Conservation (phyloP, 1,140 invertebrate species). For the Philotrypesis tridentata region DNA sequence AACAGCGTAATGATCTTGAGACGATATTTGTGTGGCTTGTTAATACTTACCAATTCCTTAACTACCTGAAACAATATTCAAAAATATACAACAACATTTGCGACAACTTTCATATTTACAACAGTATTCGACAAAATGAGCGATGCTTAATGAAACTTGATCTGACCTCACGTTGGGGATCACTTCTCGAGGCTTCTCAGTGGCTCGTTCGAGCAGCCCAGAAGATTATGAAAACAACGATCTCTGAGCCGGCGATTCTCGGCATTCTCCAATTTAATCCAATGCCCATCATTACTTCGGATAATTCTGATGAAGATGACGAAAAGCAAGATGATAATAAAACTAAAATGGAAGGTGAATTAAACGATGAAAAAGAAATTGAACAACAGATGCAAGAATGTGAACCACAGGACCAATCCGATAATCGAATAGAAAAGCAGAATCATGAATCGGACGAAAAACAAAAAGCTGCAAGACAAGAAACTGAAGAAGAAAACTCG, state of each 20-base stretch:
- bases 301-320: not conserved
- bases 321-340: not conserved
- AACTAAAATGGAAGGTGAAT: too few relatives aligned
- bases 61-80: slow-evolving; percentile 96
- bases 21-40: slow-evolving; percentile 91
- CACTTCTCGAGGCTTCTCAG: slow-evolving; percentile 87
- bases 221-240: slow-evolving; percentile 84
- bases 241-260: slow-evolving; percentile 89
- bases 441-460: too few relatives aligned
- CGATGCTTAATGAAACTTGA: slow-evolving; percentile 94
- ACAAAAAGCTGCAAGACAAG: too few relatives aligned
- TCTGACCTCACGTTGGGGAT: slow-evolving; percentile 89
- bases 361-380: too few relatives aligned
- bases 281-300: not conserved
- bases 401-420: too few relatives aligned
- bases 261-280: slow-evolving; percentile 83
- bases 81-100: slow-evolving; percentile 60
- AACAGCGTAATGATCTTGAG: slow-evolving; percentile 86
- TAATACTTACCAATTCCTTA: slow-evolving; percentile 89
- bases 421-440: too few relatives aligned
- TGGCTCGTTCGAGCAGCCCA: slow-evolving; percentile 88
- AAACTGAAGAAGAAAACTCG: not conserved
- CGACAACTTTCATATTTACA: slow-evolving; percentile 89
- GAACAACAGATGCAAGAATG: too few relatives aligned
- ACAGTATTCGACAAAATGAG: slow-evolving; percentile 93